Evolutionary conservation across 2,113 vertebrate genomes (phyloP).

Genomic region (Suncus etruscus): DNA sequence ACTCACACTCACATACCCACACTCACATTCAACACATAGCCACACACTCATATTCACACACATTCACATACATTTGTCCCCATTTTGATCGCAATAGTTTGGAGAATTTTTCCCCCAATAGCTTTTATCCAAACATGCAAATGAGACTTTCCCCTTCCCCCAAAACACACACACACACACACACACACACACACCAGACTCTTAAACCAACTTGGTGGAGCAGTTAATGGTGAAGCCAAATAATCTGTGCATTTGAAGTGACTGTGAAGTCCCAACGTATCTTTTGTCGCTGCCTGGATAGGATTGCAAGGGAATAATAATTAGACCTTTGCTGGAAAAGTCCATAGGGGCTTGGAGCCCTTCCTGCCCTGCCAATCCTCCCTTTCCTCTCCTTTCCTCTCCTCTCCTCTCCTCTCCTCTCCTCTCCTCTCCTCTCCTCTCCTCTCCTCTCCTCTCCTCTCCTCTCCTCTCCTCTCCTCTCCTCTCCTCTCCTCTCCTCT

Average conservation of each 20-base stretch:
- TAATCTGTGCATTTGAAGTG: slow-evolving; percentile 80
- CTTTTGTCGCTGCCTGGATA: slow-evolving; percentile 54
- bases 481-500: no score
- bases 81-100: slow-evolving; percentile 16
- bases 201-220: slow-evolving; percentile 79
- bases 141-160: slow-evolving; percentile 75
- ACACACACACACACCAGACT: slow-evolving; percentile 44
- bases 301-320: slow-evolving; percentile 74
- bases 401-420: background rate
- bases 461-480: no score
- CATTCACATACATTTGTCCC: no score
- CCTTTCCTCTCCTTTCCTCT: background rate
- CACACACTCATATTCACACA: no score
- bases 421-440: background rate
- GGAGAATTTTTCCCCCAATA: background rate
- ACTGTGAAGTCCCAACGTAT: slow-evolving; percentile 76
- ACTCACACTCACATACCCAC: no score
- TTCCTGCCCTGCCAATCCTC: background rate
- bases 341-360: slow-evolving; percentile 48
- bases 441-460: slow-evolving; percentile 34
- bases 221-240: slow-evolving; percentile 78
- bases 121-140: slow-evolving; percentile 84
- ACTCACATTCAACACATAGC: no score
- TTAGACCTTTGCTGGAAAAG: slow-evolving; percentile 78
- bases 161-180: background rate